Evolutionary conservation across 2,888 invertebrate species (phyloP), one percentile per base, ranked within the genome.

Genomic region (Gari tellinella): DNA sequence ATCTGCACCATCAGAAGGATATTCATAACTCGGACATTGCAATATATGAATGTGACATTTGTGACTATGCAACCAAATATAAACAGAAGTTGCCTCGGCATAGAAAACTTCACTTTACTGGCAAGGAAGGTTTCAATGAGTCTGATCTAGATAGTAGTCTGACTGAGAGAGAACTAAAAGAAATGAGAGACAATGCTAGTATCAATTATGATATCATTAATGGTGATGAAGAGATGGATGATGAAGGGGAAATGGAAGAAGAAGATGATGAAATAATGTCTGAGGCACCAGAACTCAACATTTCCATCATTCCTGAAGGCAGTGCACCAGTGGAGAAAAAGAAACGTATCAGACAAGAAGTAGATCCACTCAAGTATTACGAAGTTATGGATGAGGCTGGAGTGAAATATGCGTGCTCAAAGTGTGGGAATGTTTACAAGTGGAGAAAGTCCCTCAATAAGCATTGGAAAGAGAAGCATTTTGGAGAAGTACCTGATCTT

Each of bases 401-500:
- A 25, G 88, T 89, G 1, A 91, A 91, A 74, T 92, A 90, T 85
- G 91, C 91, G 2, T 92, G 92, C 77, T 91, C 92, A 14, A 89
- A 89, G 69, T 92, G 92, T 80, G 91, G 91, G 15, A 92, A 91
- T 79, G 88, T 91, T 23, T 92, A 92, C 84, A 91, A 91, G 67
- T 92, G 92, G 91, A 79, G 91, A 48, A 92, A 92, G 74, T 91
- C 91, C 15, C 81, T 92, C 19, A 92, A 91, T 81, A 92, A 92
- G 77, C 92, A 92, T 81, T 92, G 92, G 92, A 92, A 92, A 82
- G 92, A 92, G 72, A 92, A 92, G 72, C 92, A 92, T 80, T 88
- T 86, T 72, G 87, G 88, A 31, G 91, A 91, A 53, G 81, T 84
- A 2, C 88, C 90, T 40, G 89, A 86, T 37, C 78, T 84, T 41